Evolutionary conservation across 2,888 invertebrate species (phyloP).

Genomic region (Gerosis bhagava): DNA sequence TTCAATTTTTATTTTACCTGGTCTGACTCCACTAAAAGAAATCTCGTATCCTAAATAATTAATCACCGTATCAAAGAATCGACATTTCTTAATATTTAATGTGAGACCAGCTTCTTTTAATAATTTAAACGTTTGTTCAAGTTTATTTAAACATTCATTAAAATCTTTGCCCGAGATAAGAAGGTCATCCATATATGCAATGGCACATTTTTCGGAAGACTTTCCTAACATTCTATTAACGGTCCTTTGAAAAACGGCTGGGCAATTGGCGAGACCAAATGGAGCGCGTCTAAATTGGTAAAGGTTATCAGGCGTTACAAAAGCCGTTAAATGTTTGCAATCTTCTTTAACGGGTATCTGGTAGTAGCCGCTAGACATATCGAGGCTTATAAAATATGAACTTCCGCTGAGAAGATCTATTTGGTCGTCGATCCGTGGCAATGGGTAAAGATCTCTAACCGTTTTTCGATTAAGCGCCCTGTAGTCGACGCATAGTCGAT

Average conservation of each 20-base stretch:
- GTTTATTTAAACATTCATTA: neutral
- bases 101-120: conserved; percentile 3
- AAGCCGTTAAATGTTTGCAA: conserved; percentile 24
- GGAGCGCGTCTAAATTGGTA: conserved; percentile 24
- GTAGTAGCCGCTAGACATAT: conserved; percentile 27
- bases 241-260: conserved; percentile 21
- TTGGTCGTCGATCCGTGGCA: conserved; percentile 28
- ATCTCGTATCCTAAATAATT: conserved; percentile 8
- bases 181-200: conserved; percentile 3
- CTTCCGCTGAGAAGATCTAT: conserved; percentile 27
- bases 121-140: neutral
- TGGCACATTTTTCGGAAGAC: neutral
- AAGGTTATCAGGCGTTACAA: conserved; percentile 27
- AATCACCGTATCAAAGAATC: conserved; percentile 1
- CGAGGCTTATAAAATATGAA: conserved; percentile 22
- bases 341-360: conserved; percentile 26
- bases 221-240: conserved; percentile 4
- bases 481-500: conserved; percentile 11
- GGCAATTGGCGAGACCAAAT: conserved; percentile 25
- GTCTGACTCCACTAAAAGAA: neutral
- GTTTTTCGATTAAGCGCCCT: conserved; percentile 27
- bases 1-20: neutral
- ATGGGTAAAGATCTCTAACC: conserved; percentile 24
- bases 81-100: conserved; percentile 7
- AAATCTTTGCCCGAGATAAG: neutral